These are phyloP conservation scores for Pangasianodon gigas DNA, from an alignment of 2,113 vertebrate genomes.

Conservation along the genomic window DNA sequence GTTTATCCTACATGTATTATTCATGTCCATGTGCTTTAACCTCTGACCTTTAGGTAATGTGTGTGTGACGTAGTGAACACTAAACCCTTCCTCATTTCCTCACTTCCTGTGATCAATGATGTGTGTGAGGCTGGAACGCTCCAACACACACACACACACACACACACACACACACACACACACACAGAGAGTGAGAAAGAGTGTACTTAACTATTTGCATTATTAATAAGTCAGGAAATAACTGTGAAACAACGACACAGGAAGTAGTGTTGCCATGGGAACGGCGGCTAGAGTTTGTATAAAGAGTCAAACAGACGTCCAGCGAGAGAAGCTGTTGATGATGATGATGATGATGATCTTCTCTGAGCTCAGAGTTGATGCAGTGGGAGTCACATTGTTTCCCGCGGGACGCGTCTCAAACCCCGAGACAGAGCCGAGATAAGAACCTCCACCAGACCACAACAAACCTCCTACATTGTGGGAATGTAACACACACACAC, in stretches of 20 bases:
- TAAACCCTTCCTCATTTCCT: background rate
- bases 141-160: background rate
- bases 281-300: background rate
- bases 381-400: background rate
- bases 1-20: background rate
- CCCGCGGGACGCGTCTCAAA: background rate
- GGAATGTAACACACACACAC: conserved; percentile 2
- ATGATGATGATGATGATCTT: background rate
- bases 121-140: background rate
- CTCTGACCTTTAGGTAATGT: background rate
- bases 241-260: background rate
- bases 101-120: conserved; percentile 51
- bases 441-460: background rate
- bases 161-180: background rate
- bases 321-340: background rate
- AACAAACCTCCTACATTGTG: conserved; percentile 16
- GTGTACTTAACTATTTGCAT: background rate
- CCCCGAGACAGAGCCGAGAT: background rate
- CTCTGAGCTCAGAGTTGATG: background rate
- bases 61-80: background rate
- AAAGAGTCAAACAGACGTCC: background rate
- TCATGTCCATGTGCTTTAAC: background rate
- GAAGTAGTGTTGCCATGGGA: background rate
- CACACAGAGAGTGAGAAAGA: background rate
- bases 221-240: conserved; percentile 6